Evolutionary conservation across 1,140 invertebrate genomes (phyloP), one percentile per base, ranked within the genome.

Genomic region (Drosophila nebulosa): DNA sequence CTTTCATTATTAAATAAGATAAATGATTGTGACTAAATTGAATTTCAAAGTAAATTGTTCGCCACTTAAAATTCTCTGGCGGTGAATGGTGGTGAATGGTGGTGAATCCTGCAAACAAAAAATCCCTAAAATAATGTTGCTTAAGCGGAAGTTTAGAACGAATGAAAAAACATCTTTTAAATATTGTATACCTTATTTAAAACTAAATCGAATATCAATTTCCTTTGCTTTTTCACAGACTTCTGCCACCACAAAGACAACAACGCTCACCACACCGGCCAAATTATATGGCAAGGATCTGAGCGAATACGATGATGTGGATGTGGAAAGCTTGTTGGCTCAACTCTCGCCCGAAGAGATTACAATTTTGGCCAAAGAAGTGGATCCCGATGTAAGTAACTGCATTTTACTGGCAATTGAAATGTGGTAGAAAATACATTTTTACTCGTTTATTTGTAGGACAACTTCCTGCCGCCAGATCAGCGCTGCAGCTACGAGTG

Each of bases 401-500:
- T 2, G 1, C 4, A 30, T 6, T 12, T 10, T 0, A 6, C 5
- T 1, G 4, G 7, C 14, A 7, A 10, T 7, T 0, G 3, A 6
- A 12, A 32, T 12, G 9, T 2, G 2, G 4, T 21, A n/a, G 3
- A 14, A 35, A 0, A 64, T 56, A 57, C 51, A n/a, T 30, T 10
- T 22, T 46, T n/a, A n/a, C n/a, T 10, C 18, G 0, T 12, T 0
- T 22, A 61, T 70, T 93, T 94, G 10, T 91, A 99, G 98, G 99
- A 99, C 93, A 96, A 96, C 78, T 95, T 99, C 92, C 94, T 99
- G 91, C 99, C 99, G 64, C 98, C 99, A 39, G 96, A 96, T 63
- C 97, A 99, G 93, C 95, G 99, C 81, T 98, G 96, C 92, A 97
- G 96, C 91, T 98, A 99, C 90, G 97, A 98, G 90, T 99, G 98